A percentile compares a stretch with the other conserved stretches of the same genome.
Evolutionary conservation across 1,140 invertebrate genomes (phyloP).

Genomic region (Drosophila seguyi): DNA sequence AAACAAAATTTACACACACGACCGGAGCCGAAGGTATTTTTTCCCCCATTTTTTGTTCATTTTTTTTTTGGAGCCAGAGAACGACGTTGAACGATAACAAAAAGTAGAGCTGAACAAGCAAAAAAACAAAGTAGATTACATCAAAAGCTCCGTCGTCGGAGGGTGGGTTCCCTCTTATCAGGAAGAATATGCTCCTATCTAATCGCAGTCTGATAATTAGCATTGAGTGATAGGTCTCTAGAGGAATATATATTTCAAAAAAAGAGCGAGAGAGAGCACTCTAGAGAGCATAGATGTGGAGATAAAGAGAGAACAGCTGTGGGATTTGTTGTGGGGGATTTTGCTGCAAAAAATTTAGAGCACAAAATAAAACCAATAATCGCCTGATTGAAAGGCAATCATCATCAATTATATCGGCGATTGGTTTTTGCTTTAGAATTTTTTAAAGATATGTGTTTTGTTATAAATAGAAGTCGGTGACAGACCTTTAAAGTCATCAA

Average conservation of each 20-base stretch:
- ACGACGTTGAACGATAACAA: constrained; percentile 66
- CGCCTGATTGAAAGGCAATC: constrained; percentile 50
- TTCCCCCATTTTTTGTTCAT: neutral
- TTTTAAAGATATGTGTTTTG: neutral
- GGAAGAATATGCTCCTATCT: constrained; percentile 41
- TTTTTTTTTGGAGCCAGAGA: constrained; percentile 30
- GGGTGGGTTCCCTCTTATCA: constrained; percentile 54
- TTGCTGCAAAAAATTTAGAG: neutral
- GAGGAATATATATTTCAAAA: neutral
- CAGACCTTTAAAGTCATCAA: neutral
- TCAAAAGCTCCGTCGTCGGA: constrained; percentile 21
- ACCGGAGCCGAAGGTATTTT: constrained; percentile 35
- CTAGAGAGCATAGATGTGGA: neutral
- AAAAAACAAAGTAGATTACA: constrained; percentile 42
- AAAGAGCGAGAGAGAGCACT: neutral
- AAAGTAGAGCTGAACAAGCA: neutral
- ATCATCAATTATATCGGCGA: constrained; percentile 51
- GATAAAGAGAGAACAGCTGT: neutral
- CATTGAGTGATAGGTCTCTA: constrained; percentile 47
- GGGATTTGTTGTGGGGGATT: constrained; percentile 10
- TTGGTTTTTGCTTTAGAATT: neutral
- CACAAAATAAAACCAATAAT: constrained; percentile 1
- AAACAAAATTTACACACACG: constrained; percentile 40
- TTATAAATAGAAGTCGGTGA: neutral
- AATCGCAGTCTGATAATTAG: constrained; percentile 70